Conservation (phyloP, 2,113 vertebrate genomes). For the human (Homo sapiens) region GRCh38 chr4:21244001-21244500, state of each 20-base stretch:
- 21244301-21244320: not conserved
- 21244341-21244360: not conserved
- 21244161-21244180: no score
- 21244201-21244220: not conserved
- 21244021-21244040: not conserved
- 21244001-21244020: not conserved
- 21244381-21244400: not conserved
- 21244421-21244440: constrained; percentile 16
- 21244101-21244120: not conserved
- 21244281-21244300: not conserved
- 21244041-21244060: not conserved
- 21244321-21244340: not conserved
- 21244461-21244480: not conserved
- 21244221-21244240: not conserved
- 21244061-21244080: not conserved
- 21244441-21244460: not conserved
- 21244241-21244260: not conserved
- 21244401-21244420: not conserved
- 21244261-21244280: not conserved
- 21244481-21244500: constrained; percentile 59
- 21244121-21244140: not conserved
- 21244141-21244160: not conserved
- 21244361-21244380: not conserved
- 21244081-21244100: not conserved
- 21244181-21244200: not conserved